Evolutionary conservation across 2,888 invertebrate genomes (phyloP).

Genomic region (Deilephila elpenor): DNA sequence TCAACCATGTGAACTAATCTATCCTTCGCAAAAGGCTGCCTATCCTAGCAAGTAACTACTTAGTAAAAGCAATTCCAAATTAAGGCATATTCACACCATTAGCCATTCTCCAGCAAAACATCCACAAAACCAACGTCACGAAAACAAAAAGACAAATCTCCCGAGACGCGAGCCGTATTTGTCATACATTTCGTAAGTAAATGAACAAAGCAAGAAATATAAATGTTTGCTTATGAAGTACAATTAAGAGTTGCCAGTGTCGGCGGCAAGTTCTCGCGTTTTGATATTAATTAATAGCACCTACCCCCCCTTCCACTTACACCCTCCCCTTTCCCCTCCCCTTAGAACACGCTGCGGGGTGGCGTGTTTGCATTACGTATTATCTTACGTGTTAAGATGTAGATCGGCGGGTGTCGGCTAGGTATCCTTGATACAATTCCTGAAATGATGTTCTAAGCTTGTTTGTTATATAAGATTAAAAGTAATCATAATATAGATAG

Average conservation of each 20-base stretch:
- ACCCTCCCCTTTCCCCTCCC: background rate
- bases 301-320: too few relatives aligned
- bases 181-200: constrained; percentile 19
- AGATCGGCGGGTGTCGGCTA: background rate
- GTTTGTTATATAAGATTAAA: background rate
- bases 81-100: background rate
- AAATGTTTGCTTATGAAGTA: constrained; percentile 41
- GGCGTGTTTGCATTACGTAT: constrained; percentile 14
- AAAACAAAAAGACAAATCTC: constrained; percentile 7
- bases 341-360: background rate
- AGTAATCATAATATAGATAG: too few relatives aligned
- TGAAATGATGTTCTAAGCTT: background rate
- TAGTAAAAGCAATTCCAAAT: too few relatives aligned
- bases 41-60: too few relatives aligned
- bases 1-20: too few relatives aligned
- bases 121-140: background rate
- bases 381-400: constrained; percentile 22
- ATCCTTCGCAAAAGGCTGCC: too few relatives aligned
- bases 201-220: constrained; percentile 36
- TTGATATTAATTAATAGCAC: constrained; percentile 30
- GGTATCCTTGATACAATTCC: background rate
- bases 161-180: constrained; percentile 3
- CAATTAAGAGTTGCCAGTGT: constrained; percentile 37
- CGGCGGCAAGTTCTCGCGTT: constrained; percentile 16
- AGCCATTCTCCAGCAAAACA: background rate